Conservation (phyloP, 2,888 invertebrate genomes). For the Emesis furor region DNA sequence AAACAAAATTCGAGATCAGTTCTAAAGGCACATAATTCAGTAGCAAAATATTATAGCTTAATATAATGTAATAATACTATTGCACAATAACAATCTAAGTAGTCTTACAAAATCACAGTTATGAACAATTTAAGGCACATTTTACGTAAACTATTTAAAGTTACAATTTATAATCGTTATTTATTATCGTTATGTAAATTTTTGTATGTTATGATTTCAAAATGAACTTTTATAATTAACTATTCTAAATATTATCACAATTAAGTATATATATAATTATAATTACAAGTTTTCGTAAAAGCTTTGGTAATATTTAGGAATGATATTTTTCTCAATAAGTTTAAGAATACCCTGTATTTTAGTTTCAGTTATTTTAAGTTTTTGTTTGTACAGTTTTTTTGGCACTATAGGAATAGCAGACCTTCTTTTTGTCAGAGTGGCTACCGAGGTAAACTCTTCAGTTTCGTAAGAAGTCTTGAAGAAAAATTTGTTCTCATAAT, state of each 20-base stretch:
- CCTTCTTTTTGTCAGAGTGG: conserved; percentile 38
- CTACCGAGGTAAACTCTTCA: conserved; percentile 45
- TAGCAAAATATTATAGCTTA: conserved; percentile 51
- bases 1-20: conserved; percentile 57
- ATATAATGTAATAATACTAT: conserved; percentile 47
- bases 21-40: conserved; percentile 54
- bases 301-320: conserved; percentile 60
- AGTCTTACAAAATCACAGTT: conserved; percentile 57
- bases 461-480: conserved; percentile 20
- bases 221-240: conserved; percentile 47
- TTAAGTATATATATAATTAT: conserved; percentile 10
- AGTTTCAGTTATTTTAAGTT: conserved; percentile 53
- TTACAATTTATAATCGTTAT: conserved; percentile 49
- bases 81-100: conserved; percentile 56
- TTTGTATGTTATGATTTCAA: conserved; percentile 49
- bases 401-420: conserved; percentile 42
- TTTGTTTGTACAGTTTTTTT: conserved; percentile 56
- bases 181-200: conserved; percentile 51
- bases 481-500: neutral
- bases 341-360: conserved; percentile 55
- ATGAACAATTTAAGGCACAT: conserved; percentile 52
- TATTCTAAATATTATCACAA: conserved; percentile 51
- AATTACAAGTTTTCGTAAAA: conserved; percentile 53
- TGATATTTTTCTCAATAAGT: conserved; percentile 59
- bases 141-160: conserved; percentile 53